A percentile compares a stretch with the other conserved stretches of the same genome.
Evolutionary conservation across 2,113 vertebrate species (phyloP).

Genomic region (Phasianus colchicus): DNA sequence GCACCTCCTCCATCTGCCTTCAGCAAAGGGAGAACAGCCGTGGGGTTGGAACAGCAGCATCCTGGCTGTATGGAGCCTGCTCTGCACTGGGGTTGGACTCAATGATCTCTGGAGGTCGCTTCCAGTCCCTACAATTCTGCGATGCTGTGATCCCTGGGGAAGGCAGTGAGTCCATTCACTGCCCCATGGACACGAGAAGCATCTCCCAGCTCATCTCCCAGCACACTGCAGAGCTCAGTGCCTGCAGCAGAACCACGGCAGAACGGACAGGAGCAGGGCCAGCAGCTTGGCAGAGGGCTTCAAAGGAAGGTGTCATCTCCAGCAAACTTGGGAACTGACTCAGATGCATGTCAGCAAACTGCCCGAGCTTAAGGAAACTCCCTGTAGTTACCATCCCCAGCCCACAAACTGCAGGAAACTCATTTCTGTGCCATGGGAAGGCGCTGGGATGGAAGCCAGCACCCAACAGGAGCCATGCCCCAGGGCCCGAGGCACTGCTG

Average conservation of each 20-base stretch:
- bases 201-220: not conserved
- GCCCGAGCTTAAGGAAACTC: not conserved
- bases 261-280: not conserved
- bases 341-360: not conserved
- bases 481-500: too few relatives aligned
- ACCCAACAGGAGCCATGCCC: too few relatives aligned
- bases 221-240: fast-evolving
- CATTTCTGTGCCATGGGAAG: not conserved
- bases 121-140: too few relatives aligned
- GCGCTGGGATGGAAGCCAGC: too few relatives aligned
- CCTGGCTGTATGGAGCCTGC: too few relatives aligned
- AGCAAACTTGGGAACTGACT: fast-evolving
- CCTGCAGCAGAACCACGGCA: fast-evolving
- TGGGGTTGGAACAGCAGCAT: not conserved
- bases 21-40: fast-evolving
- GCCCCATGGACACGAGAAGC: not conserved
- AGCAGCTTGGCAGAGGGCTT: not conserved
- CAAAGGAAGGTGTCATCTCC: not conserved
- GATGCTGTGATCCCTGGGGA: too few relatives aligned
- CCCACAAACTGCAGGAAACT: not conserved
- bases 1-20: fast-evolving
- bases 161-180: too few relatives aligned
- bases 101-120: too few relatives aligned
- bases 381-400: fast-evolving
- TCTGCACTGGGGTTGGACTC: too few relatives aligned